phyloP scores from a whole-genome alignment of 1,140 invertebrate genomes.

The Diprion similis region DNA sequence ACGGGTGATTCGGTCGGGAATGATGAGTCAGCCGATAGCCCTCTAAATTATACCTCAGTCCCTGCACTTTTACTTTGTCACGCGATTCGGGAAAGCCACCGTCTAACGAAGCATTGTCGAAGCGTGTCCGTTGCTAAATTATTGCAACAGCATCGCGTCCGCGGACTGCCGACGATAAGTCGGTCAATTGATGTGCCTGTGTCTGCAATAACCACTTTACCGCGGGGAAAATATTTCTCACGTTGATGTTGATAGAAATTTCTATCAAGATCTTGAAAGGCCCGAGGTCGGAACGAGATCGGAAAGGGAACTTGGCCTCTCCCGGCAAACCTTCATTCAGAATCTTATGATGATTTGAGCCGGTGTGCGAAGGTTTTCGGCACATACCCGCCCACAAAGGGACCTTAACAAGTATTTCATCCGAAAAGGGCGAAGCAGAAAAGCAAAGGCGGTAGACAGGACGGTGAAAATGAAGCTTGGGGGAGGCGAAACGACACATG shows the following conservation, averaged over 20 bases:
- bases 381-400: conserved; percentile 23
- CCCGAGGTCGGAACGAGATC: conserved; percentile 29
- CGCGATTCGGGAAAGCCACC: too few species aligned
- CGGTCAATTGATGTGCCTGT: not conserved
- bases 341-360: conserved; percentile 51
- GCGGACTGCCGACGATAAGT: too few species aligned
- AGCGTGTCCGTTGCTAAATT: too few species aligned
- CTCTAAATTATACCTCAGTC: too few species aligned
- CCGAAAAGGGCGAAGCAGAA: conserved; percentile 41
- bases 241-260: too few species aligned
- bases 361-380: conserved; percentile 34
- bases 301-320: not conserved
- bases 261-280: conserved; percentile 36
- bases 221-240: too few species aligned
- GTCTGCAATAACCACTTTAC: too few species aligned
- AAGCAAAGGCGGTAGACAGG: conserved; percentile 25
- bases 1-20: too few species aligned
- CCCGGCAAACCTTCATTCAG: conserved; percentile 45
- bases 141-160: too few species aligned
- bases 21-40: too few species aligned
- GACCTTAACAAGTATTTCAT: conserved; percentile 48
- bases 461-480: conserved; percentile 19
- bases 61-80: too few species aligned
- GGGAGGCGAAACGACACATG: conserved; percentile 38
- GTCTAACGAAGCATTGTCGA: too few species aligned